Percentiles rank a stretch among this genome's conserved stretches.
Evolutionary conservation across 1,140 invertebrate species (phyloP).

Genomic region (Apis laboriosa): DNA sequence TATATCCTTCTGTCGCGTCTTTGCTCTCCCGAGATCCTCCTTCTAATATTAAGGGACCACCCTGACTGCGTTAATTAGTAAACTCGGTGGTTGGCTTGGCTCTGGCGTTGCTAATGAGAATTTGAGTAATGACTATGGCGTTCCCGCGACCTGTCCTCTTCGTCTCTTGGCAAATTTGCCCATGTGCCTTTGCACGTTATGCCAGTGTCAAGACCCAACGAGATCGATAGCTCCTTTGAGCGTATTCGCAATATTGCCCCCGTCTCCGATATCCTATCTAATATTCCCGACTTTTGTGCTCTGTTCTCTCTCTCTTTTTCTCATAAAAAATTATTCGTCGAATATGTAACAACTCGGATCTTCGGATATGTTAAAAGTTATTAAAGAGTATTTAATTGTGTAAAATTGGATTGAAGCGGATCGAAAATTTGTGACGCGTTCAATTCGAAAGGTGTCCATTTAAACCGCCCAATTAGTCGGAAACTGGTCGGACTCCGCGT

Average conservation of each 20-base stretch:
- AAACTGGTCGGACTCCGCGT: no score
- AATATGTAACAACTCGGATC: no score
- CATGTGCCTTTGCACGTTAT: conserved; percentile 60
- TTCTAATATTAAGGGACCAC: conserved; percentile 68
- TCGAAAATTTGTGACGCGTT: no score
- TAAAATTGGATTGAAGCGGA: no score
- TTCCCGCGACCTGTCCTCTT: conserved; percentile 60
- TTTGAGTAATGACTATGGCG: conserved; percentile 74
- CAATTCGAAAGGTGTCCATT: no score
- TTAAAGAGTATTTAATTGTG: no score
- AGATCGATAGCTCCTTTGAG: conserved; percentile 59
- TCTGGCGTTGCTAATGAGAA: conserved; percentile 72
- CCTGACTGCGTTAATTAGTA: conserved; percentile 74
- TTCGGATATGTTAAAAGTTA: no score
- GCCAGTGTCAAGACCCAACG: conserved; percentile 25
- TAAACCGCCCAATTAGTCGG: no score
- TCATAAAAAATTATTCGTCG: no score
- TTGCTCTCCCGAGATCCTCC: conserved; percentile 53
- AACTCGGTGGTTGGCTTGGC: conserved; percentile 70
- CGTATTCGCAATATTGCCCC: conserved; percentile 31
- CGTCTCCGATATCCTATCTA: conserved; percentile 6
- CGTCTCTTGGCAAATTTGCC: conserved; percentile 59
- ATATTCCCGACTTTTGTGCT: neutral
- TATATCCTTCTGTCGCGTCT: conserved; percentile 65
- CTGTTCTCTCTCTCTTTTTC: neutral